phyloP scores from a whole-genome alignment of 2,888 invertebrate species.

The Chrysodeixis includens region DNA sequence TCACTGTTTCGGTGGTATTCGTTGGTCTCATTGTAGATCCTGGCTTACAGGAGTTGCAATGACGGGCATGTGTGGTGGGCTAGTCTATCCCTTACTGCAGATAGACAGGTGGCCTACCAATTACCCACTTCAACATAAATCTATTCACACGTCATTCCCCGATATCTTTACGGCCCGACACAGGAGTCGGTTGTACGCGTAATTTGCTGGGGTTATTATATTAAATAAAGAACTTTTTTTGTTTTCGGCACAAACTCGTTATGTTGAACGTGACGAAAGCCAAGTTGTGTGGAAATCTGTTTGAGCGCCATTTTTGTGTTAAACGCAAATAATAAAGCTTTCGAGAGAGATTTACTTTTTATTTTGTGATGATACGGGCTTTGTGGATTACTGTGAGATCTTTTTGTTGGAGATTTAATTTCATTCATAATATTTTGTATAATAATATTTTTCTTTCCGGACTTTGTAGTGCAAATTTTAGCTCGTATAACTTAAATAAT shows the following conservation, averaged over 20 bases:
- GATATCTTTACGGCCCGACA: conserved; percentile 46
- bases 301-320: conserved; percentile 51
- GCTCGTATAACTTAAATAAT: too few relatives aligned
- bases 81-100: too few relatives aligned
- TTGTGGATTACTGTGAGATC: not conserved
- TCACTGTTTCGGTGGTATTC: too few relatives aligned
- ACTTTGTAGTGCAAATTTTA: too few relatives aligned
- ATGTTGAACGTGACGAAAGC: conserved; percentile 55
- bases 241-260: conserved; percentile 57
- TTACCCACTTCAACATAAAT: not conserved
- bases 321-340: conserved; percentile 39
- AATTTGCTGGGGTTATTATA: conserved; percentile 63
- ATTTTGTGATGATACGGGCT: conserved; percentile 9
- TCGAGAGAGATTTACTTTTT: conserved; percentile 9
- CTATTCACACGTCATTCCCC: conserved; percentile 10
- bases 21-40: too few relatives aligned
- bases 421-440: too few relatives aligned
- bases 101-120: too few relatives aligned
- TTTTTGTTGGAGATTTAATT: not conserved
- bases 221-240: conserved; percentile 64
- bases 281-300: conserved; percentile 42
- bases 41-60: too few relatives aligned
- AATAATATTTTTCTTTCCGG: too few relatives aligned
- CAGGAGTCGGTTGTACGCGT: conserved; percentile 58
- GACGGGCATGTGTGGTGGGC: too few relatives aligned